These are phyloP conservation scores for Listrodromus nycthemerus DNA, from an alignment of 2,888 invertebrate species.

Conservation along the genomic window DNA sequence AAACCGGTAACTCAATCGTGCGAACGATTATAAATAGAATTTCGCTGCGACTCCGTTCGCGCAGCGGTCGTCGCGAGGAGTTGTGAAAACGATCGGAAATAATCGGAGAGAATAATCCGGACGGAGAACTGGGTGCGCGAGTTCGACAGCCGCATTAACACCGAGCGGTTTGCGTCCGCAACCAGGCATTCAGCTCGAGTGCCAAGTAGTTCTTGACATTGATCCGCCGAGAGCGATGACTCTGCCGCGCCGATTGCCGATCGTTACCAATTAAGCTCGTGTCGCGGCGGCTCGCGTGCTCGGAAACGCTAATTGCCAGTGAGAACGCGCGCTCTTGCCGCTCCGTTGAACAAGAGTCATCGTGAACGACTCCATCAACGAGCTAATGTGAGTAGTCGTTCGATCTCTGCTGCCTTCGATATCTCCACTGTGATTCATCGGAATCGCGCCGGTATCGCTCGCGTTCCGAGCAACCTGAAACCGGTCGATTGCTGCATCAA, in stretches of 20 bases:
- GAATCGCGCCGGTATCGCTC: not conserved
- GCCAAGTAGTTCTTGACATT: conserved; percentile 62
- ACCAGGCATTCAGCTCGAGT: conserved; percentile 54
- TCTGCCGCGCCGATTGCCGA: conserved; percentile 45
- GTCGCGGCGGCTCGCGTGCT: conserved; percentile 50
- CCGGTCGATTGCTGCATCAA: not conserved
- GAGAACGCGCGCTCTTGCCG: not conserved
- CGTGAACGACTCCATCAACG: not conserved
- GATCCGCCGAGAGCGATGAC: conserved; percentile 54
- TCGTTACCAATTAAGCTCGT: conserved; percentile 53
- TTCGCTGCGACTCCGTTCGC: not conserved
- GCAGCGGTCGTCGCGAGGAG: not conserved
- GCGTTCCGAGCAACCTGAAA: no score
- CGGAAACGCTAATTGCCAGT: conserved; percentile 51
- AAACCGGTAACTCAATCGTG: conserved; percentile 43
- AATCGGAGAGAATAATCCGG: conserved; percentile 53
- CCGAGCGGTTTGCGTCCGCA: no score
- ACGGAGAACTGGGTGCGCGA: conserved; percentile 3
- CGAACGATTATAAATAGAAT: conserved; percentile 47
- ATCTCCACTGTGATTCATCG: conserved; percentile 5
- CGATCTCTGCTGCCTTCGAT: not conserved
- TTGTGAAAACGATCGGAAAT: conserved; percentile 35
- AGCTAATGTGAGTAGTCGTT: not conserved
- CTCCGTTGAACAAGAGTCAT: conserved; percentile 36
- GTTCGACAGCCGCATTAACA: conserved; percentile 30